Base-by-base conservation (phyloP, 2,113 vertebrate genomes). In the Rhombomys opimus region DNA sequence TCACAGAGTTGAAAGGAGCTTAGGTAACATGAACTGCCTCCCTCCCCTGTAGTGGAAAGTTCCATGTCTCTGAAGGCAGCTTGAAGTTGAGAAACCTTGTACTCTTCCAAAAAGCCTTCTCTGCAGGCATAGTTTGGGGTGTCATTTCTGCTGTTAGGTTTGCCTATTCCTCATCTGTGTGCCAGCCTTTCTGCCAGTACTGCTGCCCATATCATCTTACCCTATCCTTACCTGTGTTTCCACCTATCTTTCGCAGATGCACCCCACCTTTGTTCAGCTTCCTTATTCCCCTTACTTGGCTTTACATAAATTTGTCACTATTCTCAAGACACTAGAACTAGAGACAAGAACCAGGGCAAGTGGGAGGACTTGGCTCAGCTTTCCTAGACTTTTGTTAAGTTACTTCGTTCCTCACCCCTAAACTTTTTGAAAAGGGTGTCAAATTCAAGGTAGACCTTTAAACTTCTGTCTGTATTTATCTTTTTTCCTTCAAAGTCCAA, bases 401-500 rank as follows among this genome's bases (percentile, higher is more conserved):
- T 23, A 73, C 50, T 72, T 70, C 4, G 3, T n/a, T 70, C n/a
- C 23, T 7, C 84, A 10, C 25, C 27, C n/a, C 22, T 65, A 72
- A 9, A 13, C 38, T 3, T 57, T 95, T 94, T 85, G 20, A 23
- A 68, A 80, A 92, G 41, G 57, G 50, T 67, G 23, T 59, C 67
- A 90, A 61, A 27, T 84, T 68, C 77, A 93, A 88, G 65, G 25
- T 70, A 46, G 72, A 67, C 46, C 15, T 61, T 72, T 77, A 91
- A 46, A 81, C 6, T 84, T 95, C 65, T 91, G 76, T 89, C 88
- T 88, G 32, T 32, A 12, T 92, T 84, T 95, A 54, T 80, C 52
- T 77, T 95, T 63, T 59, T 89, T 72, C 15, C 15, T 57, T 82
- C 67, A 75, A 81, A 96, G 90, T 89, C 41, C 8, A 87, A 68